Evolutionary conservation across 2,888 invertebrate genomes (phyloP).

Genomic region (Scelioninae gen. 2): DNA sequence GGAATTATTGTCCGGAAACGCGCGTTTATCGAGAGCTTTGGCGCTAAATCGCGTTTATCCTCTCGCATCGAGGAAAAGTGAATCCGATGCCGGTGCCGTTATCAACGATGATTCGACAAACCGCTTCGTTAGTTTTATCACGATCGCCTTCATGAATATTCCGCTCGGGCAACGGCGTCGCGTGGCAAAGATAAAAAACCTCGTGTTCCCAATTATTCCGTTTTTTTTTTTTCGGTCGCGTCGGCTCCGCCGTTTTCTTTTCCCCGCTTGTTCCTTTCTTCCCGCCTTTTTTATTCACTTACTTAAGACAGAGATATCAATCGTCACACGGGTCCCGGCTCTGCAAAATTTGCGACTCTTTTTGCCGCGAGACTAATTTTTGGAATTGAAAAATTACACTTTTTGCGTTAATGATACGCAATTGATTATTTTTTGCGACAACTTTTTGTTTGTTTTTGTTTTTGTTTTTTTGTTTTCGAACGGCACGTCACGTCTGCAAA

Average conservation of each 20-base stretch:
- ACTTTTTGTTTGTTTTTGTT: neutral
- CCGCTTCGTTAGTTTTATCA: conserved; percentile 60
- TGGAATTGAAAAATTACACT: conserved; percentile 33
- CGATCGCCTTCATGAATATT: conserved; percentile 59
- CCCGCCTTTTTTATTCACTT: conserved; percentile 30
- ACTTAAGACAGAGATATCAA: conserved; percentile 36
- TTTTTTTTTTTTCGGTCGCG: conserved; percentile 37
- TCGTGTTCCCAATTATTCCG: conserved; percentile 52
- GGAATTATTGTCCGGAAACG: conserved; percentile 48
- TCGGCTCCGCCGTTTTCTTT: too few species aligned
- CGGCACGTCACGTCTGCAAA: neutral
- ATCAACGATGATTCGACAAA: conserved; percentile 57
- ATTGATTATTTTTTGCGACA: conserved; percentile 19
- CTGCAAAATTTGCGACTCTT: conserved; percentile 16
- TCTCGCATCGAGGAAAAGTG: conserved; percentile 31
- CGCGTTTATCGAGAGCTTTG: conserved; percentile 45
- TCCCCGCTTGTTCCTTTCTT: conserved; percentile 6
- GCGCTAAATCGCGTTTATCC: conserved; percentile 52
- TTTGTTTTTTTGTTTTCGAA: neutral
- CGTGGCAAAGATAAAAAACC: conserved; percentile 60
- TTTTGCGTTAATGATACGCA: conserved; percentile 21
- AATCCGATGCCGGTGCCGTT: conserved; percentile 55
- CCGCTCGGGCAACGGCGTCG: conserved; percentile 51
- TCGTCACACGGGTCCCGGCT: conserved; percentile 25
- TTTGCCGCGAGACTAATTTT: conserved; percentile 13